These are phyloP conservation scores for Megamerina dolium DNA, from an alignment of 2,888 invertebrate species.

Conservation along the genomic window DNA sequence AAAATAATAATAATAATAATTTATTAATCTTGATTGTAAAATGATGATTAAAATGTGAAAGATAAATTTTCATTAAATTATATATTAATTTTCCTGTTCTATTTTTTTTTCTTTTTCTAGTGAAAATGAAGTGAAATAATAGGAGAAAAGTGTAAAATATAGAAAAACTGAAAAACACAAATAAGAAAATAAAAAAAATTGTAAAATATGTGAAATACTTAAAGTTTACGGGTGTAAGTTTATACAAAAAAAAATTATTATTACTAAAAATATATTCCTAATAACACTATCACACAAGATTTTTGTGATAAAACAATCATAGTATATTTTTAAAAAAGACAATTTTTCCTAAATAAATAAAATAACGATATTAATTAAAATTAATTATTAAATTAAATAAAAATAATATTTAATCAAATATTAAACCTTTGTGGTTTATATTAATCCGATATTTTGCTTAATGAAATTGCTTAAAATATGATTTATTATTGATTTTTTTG, in stretches of 20 bases:
- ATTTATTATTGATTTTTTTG: no score
- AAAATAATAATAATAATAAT: neutral
- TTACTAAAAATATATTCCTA: no score
- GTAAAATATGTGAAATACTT: conserved; percentile 15
- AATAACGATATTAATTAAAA: neutral
- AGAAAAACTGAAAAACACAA: no score
- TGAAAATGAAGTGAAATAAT: neutral
- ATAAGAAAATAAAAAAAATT: conserved; percentile 4
- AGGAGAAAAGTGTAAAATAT: no score
- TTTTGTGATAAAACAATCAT: no score
- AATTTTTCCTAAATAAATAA: neutral
- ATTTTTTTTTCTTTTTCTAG: no score
- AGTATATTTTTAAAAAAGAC: neutral
- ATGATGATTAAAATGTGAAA: neutral
- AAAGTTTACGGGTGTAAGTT: conserved; percentile 14
- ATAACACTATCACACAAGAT: no score
- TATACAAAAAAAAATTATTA: no score
- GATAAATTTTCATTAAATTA: no score
- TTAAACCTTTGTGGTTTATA: neutral
- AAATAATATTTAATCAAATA: no score
- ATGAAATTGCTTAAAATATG: no score
- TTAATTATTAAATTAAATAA: neutral
- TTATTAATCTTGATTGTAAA: neutral
- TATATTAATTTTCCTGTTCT: neutral
- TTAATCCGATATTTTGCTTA: no score